Conservation (phyloP, 1,140 invertebrate species). For the Zaprionus ghesquierei region DNA sequence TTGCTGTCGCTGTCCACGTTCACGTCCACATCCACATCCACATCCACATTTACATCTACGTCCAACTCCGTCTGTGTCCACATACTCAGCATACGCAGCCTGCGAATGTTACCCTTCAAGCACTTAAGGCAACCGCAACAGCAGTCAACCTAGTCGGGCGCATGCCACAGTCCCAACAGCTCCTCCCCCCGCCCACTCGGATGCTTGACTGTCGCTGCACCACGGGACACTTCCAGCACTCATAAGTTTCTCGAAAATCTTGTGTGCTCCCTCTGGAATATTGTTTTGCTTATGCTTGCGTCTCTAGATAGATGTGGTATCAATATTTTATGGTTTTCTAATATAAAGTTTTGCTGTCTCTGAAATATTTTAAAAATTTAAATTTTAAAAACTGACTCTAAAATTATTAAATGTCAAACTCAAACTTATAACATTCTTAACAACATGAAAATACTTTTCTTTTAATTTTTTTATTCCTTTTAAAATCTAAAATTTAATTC, state of each 20-base stretch:
- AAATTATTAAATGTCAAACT: no score
- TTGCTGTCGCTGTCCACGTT: background rate
- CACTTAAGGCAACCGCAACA: conserved; percentile 54
- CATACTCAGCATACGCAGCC: background rate
- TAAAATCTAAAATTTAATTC: no score
- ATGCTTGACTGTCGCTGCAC: background rate
- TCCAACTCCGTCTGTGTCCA: background rate
- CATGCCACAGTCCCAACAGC: background rate
- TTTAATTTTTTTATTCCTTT: no score
- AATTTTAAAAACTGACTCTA: no score
- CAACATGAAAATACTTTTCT: no score
- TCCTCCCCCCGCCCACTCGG: background rate
- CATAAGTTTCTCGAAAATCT: background rate
- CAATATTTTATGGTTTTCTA: background rate
- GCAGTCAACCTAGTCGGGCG: conserved; percentile 27
- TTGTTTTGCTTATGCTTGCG: background rate
- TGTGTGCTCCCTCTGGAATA: background rate
- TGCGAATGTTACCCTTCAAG: conserved; percentile 23
- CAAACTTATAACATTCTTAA: no score
- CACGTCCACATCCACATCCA: background rate
- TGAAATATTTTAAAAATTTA: no score
- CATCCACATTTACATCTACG: no score
- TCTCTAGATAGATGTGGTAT: background rate
- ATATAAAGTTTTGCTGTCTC: no score
- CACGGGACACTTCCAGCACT: background rate